A percentile compares a stretch with the other conserved stretches of the same genome.
phyloP scores from a whole-genome alignment of 2,113 vertebrate genomes.

The Cebus imitator region DNA sequence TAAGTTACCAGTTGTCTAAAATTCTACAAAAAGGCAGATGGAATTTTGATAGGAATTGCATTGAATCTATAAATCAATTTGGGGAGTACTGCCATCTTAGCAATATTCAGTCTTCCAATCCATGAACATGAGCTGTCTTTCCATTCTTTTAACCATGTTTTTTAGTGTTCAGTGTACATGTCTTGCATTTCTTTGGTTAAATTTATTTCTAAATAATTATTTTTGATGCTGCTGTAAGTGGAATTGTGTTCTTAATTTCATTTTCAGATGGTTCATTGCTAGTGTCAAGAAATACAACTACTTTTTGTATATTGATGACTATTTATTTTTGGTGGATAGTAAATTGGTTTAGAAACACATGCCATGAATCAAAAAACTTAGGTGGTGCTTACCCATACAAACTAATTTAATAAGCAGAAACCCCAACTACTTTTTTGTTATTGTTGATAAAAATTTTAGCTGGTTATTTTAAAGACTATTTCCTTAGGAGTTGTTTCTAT shows the following conservation, averaged over 20 bases:
- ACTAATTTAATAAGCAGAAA: not conserved
- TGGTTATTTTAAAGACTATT: constrained; percentile 8
- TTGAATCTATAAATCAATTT: not conserved
- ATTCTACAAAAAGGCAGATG: not conserved
- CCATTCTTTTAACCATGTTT: not conserved
- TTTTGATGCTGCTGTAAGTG: not conserved
- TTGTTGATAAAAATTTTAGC: not conserved
- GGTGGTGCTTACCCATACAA: not conserved
- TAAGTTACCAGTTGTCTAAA: not conserved
- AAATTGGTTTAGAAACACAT: not conserved
- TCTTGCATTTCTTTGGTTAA: not conserved
- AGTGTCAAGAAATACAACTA: not conserved
- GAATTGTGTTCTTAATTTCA: constrained; percentile 13
- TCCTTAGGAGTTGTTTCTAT: not conserved
- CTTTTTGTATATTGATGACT: not conserved
- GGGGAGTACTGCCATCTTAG: not conserved
- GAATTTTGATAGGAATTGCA: not conserved
- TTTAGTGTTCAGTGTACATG: not conserved
- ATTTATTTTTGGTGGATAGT: not conserved
- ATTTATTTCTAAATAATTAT: constrained; percentile 15
- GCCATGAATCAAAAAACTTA: not conserved
- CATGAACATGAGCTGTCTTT: not conserved
- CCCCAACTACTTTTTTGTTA: not conserved
- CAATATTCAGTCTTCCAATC: constrained; percentile 20
- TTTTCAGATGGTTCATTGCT: not conserved